Percentiles rank a stretch among this genome's conserved stretches.
phyloP scores from a whole-genome alignment of 2,888 invertebrate genomes.

The Serrognathus titanus region DNA sequence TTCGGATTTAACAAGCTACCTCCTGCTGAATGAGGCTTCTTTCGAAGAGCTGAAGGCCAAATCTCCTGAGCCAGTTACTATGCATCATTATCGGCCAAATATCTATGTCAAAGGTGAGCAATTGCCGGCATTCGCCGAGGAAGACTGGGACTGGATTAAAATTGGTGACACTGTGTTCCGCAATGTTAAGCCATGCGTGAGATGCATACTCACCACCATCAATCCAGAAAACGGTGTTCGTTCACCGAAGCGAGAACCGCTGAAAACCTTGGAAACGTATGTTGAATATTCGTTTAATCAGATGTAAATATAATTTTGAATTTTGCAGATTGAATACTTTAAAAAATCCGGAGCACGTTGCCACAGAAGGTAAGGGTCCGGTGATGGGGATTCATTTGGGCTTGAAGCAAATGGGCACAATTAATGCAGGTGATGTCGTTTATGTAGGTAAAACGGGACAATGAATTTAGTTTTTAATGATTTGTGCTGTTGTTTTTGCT shows the following conservation, averaged over 20 bases:
- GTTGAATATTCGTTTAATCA: constrained; percentile 5
- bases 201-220: constrained; percentile 50
- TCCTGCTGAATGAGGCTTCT: constrained; percentile 54
- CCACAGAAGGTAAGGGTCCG: background rate
- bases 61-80: constrained; percentile 43
- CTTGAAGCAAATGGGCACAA: background rate
- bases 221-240: constrained; percentile 51
- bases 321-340: constrained; percentile 3
- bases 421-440: background rate
- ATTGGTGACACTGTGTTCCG: constrained; percentile 53
- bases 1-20: constrained; percentile 54
- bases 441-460: background rate
- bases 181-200: constrained; percentile 55
- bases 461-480: background rate
- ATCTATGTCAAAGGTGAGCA: constrained; percentile 51
- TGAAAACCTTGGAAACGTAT: constrained; percentile 54
- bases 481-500: background rate
- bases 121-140: constrained; percentile 50
- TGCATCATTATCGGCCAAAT: constrained; percentile 56
- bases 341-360: background rate
- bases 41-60: constrained; percentile 52
- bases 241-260: constrained; percentile 50
- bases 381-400: constrained; percentile 4
- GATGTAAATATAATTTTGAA: too few species aligned
- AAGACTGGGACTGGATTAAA: constrained; percentile 57